A percentile compares a stretch with the other conserved stretches of the same genome.
phyloP scores from a whole-genome alignment of 1,140 invertebrate genomes.

The Tetragnatha versicolor region DNA sequence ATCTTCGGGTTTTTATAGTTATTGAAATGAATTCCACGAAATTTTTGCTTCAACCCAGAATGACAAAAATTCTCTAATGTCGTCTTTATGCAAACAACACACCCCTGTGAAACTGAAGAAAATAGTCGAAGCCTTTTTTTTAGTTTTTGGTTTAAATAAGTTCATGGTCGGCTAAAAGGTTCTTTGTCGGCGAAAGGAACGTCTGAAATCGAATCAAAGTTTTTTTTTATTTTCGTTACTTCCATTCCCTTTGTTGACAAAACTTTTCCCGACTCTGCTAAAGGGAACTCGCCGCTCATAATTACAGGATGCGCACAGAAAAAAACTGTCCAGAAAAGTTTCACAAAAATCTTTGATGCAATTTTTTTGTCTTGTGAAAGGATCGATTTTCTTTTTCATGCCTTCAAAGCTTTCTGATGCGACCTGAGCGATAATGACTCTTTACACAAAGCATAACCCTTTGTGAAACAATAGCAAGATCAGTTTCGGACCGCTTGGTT shows the following conservation, averaged over 20 bases:
- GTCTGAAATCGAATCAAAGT: background rate
- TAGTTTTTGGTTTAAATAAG: no score
- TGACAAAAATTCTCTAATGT: no score
- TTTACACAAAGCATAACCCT: background rate
- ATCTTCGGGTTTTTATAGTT: no score
- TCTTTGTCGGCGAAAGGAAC: background rate
- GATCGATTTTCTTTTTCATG: background rate
- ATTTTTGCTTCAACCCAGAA: no score
- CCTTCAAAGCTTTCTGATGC: background rate
- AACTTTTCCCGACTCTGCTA: background rate
- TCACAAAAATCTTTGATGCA: background rate
- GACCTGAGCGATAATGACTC: background rate
- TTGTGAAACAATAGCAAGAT: conserved; percentile 5
- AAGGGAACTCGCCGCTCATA: background rate
- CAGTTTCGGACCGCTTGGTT: conserved; percentile 3
- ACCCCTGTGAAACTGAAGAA: no score
- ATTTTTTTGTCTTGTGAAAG: background rate
- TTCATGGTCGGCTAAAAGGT: no score
- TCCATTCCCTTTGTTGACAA: background rate
- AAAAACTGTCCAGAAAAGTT: background rate
- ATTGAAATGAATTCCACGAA: no score
- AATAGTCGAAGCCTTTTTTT: no score
- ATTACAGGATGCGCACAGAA: conserved; percentile 21
- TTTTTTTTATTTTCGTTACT: background rate
- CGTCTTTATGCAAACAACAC: no score